Percentiles rank a stretch among this genome's conserved stretches.
phyloP scores from a whole-genome alignment of 2,888 invertebrate genomes.

The Lottia scabra region DNA sequence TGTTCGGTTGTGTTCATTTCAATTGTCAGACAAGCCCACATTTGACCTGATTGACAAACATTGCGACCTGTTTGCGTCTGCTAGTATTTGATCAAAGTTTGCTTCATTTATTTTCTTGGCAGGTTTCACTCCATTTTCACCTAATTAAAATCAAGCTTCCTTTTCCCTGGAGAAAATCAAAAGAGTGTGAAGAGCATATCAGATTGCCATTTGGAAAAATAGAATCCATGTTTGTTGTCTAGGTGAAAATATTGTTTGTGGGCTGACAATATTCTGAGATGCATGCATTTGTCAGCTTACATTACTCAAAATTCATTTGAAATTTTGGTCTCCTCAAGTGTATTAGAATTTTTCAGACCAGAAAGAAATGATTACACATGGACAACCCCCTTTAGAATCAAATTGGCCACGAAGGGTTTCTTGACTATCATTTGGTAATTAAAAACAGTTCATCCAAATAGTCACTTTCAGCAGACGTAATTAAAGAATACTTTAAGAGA shows the following conservation, averaged over 20 bases:
- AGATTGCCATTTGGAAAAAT: background rate
- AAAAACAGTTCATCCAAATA: background rate
- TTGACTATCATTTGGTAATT: background rate
- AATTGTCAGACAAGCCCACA: too few relatives aligned
- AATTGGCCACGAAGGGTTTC: background rate
- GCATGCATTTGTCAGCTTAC: too few relatives aligned
- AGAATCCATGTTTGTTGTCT: background rate
- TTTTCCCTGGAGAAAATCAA: background rate
- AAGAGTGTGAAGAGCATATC: conserved; percentile 3
- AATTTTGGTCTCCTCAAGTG: too few relatives aligned
- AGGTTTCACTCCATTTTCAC: background rate
- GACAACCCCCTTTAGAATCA: background rate
- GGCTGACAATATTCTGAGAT: too few relatives aligned
- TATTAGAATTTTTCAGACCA: too few relatives aligned
- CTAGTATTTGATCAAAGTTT: background rate
- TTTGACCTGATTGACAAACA: too few relatives aligned
- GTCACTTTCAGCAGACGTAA: background rate
- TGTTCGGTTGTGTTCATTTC: too few relatives aligned
- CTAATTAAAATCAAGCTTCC: background rate
- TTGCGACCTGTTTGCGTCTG: too few relatives aligned
- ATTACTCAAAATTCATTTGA: too few relatives aligned
- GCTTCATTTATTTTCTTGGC: background rate
- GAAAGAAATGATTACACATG: too few relatives aligned
- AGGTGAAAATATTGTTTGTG: background rate
- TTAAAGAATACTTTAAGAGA: background rate